A percentile compares a stretch with the other conserved stretches of the same genome.
Evolutionary conservation across 2,888 invertebrate genomes (phyloP).

Genomic region (Itoplectis maculator): DNA sequence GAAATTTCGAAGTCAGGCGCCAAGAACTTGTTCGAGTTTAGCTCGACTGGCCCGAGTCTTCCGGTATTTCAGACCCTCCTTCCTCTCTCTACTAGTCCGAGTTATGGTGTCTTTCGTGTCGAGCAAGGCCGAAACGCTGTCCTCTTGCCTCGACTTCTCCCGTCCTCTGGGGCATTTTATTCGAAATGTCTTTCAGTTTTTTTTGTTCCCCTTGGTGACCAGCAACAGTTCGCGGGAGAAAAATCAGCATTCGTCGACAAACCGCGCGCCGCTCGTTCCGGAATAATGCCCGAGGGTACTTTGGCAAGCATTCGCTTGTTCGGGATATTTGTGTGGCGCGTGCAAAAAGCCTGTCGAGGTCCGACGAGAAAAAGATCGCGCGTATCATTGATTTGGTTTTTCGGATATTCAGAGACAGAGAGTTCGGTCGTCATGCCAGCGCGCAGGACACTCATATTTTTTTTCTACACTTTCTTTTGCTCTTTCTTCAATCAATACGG

Average conservation of each 20-base stretch:
- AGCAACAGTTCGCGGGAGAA: background rate
- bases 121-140: background rate
- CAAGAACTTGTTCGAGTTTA: constrained; percentile 55
- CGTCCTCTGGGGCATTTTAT: constrained; percentile 44
- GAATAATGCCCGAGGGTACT: background rate
- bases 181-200: constrained; percentile 37
- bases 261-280: constrained; percentile 3
- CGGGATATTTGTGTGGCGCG: constrained; percentile 12
- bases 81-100: constrained; percentile 4
- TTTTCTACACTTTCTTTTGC: background rate
- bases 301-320: constrained; percentile 4
- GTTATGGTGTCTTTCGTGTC: constrained; percentile 45
- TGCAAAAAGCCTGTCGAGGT: constrained; percentile 5
- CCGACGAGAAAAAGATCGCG: background rate
- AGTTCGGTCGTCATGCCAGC: background rate
- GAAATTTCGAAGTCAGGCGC: constrained; percentile 58
- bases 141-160: constrained; percentile 18
- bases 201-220: constrained; percentile 4
- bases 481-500: background rate
- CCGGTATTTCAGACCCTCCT: background rate
- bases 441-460: background rate
- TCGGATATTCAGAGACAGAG: background rate
- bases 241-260: constrained; percentile 47
- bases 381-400: constrained; percentile 10
- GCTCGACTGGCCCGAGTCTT: constrained; percentile 20